Conservation (phyloP, 2,113 vertebrate genomes). For the Cercocebus atys region DNA sequence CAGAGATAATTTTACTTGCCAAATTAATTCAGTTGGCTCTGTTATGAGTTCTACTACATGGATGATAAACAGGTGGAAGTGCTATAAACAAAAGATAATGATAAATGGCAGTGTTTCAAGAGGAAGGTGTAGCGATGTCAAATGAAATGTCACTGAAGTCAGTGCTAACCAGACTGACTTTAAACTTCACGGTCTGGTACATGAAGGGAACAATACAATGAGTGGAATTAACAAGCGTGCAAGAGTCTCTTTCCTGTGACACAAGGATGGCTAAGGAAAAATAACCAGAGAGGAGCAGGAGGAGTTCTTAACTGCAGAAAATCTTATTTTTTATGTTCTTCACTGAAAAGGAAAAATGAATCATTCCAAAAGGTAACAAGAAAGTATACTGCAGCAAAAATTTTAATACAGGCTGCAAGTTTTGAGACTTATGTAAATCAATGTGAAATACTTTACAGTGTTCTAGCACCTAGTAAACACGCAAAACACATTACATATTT, state of each 20-base stretch:
- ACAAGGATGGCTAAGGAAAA: not conserved
- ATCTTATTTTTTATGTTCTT: not conserved
- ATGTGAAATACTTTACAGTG: not conserved
- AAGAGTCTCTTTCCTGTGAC: not conserved
- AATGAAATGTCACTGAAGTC: conserved; percentile 57
- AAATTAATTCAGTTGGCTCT: conserved; percentile 54
- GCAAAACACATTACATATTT: not conserved
- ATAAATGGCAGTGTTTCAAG: conserved; percentile 44
- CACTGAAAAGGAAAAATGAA: not conserved
- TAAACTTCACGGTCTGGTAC: not conserved
- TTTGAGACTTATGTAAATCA: not conserved
- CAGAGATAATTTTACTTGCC: conserved; percentile 40
- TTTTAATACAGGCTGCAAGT: not conserved
- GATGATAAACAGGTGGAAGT: conserved; percentile 29
- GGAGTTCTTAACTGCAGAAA: not conserved
- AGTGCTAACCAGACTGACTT: conserved; percentile 33
- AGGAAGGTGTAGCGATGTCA: not conserved
- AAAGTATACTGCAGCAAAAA: not conserved
- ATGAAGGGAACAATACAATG: not conserved
- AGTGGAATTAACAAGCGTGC: not conserved
- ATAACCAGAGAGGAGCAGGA: not conserved
- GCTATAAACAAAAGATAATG: conserved; percentile 51
- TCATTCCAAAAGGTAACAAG: not conserved
- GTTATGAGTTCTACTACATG: conserved; percentile 12
- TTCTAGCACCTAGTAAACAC: not conserved